Evolutionary conservation across 2,113 vertebrate species (phyloP), one percentile per base, ranked within the genome.

Genomic region (Limanda limanda): DNA sequence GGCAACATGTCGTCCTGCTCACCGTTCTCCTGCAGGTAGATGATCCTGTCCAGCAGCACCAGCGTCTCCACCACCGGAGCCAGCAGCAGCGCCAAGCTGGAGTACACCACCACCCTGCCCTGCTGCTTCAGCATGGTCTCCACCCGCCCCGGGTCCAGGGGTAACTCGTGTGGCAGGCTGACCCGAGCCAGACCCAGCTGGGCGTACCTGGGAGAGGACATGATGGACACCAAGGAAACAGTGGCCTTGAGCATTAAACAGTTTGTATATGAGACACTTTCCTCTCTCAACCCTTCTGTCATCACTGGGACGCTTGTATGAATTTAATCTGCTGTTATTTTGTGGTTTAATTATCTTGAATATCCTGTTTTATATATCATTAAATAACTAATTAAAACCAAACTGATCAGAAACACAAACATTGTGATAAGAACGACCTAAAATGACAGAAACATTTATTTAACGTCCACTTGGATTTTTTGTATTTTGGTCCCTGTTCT

Each of bases 1-100:
- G 21, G 20, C 51, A 3, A 55, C n/a, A 23, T 2, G 17, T 23
- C 52, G 52, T 3, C n/a, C 1, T 4, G 14, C 90, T 87, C 62
- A 98, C 97, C 96, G 81, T 93, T 95, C 83, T 99, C 97, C 78
- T 97, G 95, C 61, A 99, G 92, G 91, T 94, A 98, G 23, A 99
- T 94, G 71, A 97, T 92, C 42, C 97, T 86, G 82, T 99, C 98
- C 2, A 99, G 92, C 61, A 99, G 95, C 79, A 99, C 93, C 71
- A 99, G 92, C 0, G 94, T 96, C 92, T 99, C 97, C 82, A 97
- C 96, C 0, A 94, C 89, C 0, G 97, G 98, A 0, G 97, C 96
- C 76, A 99, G 90, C 12, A 98, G 91, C 72, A 97, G 90, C 1
- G 92, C 87, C 69, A 99, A 89, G 81, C 95, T 97, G 92, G 96